Evolutionary conservation across 2,797 vertebrate species (phyloP).

Genomic region (Phalanger gymnotis): DNA sequence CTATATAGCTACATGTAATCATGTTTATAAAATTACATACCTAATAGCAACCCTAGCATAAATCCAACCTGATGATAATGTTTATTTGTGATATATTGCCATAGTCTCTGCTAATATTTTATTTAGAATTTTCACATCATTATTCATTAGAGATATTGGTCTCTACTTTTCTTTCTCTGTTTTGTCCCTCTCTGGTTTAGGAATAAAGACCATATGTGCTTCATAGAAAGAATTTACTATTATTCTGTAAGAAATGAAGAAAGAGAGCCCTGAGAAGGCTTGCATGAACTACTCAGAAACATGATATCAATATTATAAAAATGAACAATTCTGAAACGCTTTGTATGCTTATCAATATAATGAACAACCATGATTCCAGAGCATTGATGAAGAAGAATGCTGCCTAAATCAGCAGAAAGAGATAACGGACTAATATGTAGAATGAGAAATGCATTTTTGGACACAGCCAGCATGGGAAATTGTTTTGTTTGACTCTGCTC

Average conservation of each 20-base stretch:
- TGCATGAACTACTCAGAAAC: not conserved
- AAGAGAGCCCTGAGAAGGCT: not conserved
- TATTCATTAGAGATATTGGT: not conserved
- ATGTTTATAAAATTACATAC: not conserved
- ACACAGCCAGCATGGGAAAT: not conserved
- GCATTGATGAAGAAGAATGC: not conserved
- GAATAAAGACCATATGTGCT: not conserved
- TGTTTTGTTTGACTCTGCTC: not conserved
- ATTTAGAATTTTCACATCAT: not conserved
- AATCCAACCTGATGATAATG: not conserved
- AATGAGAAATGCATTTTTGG: not conserved
- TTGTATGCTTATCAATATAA: not conserved
- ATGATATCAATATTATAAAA: not conserved
- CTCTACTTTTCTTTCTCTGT: not conserved
- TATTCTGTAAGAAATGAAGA: not conserved
- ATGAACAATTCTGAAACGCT: not conserved
- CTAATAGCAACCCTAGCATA: not conserved
- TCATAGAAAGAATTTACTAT: not conserved
- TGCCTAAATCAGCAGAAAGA: not conserved
- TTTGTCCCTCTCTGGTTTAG: not conserved
- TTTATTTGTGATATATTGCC: not conserved
- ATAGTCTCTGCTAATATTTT: not conserved
- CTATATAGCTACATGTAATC: not conserved
- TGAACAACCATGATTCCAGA: not conserved
- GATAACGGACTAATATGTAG: not conserved